Conservation (phyloP, 2,797 vertebrate species). For the Zenarchopterus dispar region DNA sequence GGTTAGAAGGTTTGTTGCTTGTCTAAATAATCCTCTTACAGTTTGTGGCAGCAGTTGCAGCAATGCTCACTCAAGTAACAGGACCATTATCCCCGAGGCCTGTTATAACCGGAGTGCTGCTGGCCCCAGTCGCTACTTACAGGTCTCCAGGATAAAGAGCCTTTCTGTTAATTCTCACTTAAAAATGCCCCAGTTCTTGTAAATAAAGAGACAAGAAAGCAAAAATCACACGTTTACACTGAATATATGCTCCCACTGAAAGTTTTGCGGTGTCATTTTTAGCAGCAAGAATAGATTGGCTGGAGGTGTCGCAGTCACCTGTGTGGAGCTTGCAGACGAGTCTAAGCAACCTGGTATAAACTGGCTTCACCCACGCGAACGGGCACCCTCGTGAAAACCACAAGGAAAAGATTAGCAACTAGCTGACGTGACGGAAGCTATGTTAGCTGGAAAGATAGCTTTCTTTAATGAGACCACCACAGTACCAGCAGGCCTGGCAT, state of each 20-base stretch:
- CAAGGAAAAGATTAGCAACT: conserved; percentile 78
- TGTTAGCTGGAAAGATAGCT: background rate
- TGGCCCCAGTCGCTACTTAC: background rate
- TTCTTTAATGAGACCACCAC: conserved; percentile 38
- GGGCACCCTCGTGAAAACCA: conserved; percentile 74
- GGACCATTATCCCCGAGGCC: conserved; percentile 57
- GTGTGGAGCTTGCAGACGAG: background rate
- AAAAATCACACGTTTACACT: background rate
- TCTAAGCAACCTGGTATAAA: conserved; percentile 23
- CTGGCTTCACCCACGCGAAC: conserved; percentile 15
- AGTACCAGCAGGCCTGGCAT: background rate
- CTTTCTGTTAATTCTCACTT: conserved; percentile 3
- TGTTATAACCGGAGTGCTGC: conserved; percentile 43
- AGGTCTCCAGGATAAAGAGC: conserved; percentile 25
- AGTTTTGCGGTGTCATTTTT: background rate
- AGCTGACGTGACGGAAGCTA: conserved; percentile 31
- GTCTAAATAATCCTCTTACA: conserved; percentile 79
- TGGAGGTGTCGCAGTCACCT: background rate
- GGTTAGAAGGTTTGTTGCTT: conserved; percentile 72
- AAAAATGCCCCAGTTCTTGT: background rate
- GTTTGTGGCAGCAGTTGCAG: conserved; percentile 42
- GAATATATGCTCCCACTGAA: background rate
- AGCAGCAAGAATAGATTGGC: conserved; percentile 1
- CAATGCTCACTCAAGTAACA: conserved; percentile 53
- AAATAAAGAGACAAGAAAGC: background rate